These are phyloP conservation scores for Sphenodon punctatus DNA, from an alignment of 2,797 vertebrate genomes.

Conservation along the genomic window DNA sequence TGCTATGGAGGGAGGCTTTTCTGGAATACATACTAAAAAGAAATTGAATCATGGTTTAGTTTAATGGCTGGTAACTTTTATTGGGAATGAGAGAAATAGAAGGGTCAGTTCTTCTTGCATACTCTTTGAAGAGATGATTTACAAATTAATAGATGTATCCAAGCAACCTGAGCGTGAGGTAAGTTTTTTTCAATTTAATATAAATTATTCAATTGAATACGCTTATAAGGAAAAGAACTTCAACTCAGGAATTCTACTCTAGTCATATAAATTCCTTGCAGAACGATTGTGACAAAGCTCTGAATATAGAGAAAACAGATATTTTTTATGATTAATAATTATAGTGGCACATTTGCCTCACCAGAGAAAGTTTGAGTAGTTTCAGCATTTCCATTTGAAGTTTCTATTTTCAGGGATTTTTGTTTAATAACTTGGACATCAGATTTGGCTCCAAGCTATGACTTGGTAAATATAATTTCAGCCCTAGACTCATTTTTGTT, in stretches of 20 bases:
- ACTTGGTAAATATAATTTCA: constrained; percentile 61
- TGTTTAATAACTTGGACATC: constrained; percentile 65
- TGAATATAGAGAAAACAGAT: constrained; percentile 59
- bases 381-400: constrained; percentile 71
- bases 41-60: constrained; percentile 43
- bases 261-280: constrained; percentile 67
- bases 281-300: constrained; percentile 34
- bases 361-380: constrained; percentile 40
- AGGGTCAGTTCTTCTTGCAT: not conserved
- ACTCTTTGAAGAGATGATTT: constrained; percentile 10
- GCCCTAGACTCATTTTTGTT: constrained; percentile 26
- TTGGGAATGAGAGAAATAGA: not conserved
- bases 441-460: constrained; percentile 50
- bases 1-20: constrained; percentile 39
- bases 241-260: constrained; percentile 56
- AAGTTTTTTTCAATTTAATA: constrained; percentile 18
- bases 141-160: constrained; percentile 14
- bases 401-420: constrained; percentile 56
- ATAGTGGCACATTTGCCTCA: constrained; percentile 38
- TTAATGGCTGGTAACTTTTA: constrained; percentile 15
- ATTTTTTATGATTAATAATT: constrained; percentile 62
- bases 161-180: too few relatives aligned
- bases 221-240: constrained; percentile 56
- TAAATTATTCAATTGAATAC: constrained; percentile 32
- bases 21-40: constrained; percentile 51